These are phyloP conservation scores for Ostrea denselamellosa DNA, from an alignment of 1,140 invertebrate genomes.

Conservation along the genomic window DNA sequence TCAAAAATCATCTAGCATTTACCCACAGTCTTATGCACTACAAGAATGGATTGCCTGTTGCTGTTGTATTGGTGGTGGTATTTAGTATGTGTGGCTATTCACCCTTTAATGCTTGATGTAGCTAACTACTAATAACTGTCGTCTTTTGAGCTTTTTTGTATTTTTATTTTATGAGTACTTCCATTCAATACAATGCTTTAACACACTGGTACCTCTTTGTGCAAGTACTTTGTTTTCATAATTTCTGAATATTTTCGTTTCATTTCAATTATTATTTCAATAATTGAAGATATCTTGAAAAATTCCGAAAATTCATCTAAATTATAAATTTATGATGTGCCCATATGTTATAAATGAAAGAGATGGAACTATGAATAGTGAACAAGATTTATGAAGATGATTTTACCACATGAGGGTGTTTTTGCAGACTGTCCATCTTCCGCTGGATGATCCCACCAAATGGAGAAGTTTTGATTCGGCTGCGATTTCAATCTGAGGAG, in stretches of 20 bases:
- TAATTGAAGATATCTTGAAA: neutral
- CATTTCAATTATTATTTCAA: too few relatives aligned
- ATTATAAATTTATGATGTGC: too few relatives aligned
- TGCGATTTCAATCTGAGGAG: slow-evolving; percentile 77
- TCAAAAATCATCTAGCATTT: neutral
- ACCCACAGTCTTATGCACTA: neutral
- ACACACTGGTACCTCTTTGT: too few relatives aligned
- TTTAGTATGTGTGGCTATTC: slow-evolving; percentile 5
- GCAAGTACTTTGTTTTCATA: too few relatives aligned
- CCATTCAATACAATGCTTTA: too few relatives aligned
- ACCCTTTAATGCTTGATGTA: neutral
- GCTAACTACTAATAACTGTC: neutral
- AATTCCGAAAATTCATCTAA: neutral
- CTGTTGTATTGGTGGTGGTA: slow-evolving; percentile 4
- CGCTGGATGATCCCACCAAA: slow-evolving; percentile 77
- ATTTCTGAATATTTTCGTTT: too few relatives aligned
- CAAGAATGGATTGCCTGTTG: too few relatives aligned
- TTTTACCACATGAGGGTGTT: neutral
- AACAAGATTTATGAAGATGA: neutral
- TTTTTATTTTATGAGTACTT: too few relatives aligned
- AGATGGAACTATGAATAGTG: neutral
- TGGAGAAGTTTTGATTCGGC: slow-evolving; percentile 70
- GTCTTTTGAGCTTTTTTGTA: too few relatives aligned
- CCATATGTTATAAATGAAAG: too few relatives aligned
- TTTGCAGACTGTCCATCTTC: slow-evolving; percentile 72